Percentiles rank a stretch among this genome's conserved stretches.
These are phyloP conservation scores for Ptychadena robeensis DNA, from an alignment of 2,797 vertebrate genomes.

Conservation along the genomic window DNA sequence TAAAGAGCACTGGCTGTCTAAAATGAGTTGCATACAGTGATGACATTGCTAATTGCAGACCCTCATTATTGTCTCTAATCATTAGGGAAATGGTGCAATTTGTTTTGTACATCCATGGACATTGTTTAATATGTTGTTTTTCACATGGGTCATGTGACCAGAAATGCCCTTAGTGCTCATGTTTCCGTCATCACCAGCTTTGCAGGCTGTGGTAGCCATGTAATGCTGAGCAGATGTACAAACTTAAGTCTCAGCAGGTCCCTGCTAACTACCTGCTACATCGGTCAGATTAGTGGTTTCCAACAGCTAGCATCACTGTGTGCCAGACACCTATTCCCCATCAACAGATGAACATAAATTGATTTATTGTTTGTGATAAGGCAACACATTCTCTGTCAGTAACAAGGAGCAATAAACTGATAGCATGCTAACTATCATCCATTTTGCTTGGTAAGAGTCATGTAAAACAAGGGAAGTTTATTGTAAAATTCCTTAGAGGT, in stretches of 20 bases:
- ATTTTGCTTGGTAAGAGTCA: conserved; percentile 17
- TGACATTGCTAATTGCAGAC: too few relatives aligned
- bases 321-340: not conserved
- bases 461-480: conserved; percentile 29
- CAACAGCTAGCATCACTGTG: not conserved
- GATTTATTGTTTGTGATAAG: conserved; percentile 16
- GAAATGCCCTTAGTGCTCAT: not conserved
- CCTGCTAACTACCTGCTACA: not conserved
- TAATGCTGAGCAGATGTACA: not conserved
- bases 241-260: not conserved
- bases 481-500: conserved; percentile 19
- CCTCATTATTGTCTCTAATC: too few relatives aligned
- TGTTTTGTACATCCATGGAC: too few relatives aligned
- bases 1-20: too few relatives aligned
- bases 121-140: too few relatives aligned
- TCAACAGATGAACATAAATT: not conserved
- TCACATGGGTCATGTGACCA: not conserved
- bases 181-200: not conserved
- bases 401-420: not conserved
- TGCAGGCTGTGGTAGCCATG: too few relatives aligned
- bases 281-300: not conserved
- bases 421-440: not conserved
- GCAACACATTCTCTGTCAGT: not conserved
- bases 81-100: too few relatives aligned
- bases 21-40: too few relatives aligned